phyloP scores from a whole-genome alignment of 35 echinoderm and acorn worm species.

The Chiridota heheva region DNA sequence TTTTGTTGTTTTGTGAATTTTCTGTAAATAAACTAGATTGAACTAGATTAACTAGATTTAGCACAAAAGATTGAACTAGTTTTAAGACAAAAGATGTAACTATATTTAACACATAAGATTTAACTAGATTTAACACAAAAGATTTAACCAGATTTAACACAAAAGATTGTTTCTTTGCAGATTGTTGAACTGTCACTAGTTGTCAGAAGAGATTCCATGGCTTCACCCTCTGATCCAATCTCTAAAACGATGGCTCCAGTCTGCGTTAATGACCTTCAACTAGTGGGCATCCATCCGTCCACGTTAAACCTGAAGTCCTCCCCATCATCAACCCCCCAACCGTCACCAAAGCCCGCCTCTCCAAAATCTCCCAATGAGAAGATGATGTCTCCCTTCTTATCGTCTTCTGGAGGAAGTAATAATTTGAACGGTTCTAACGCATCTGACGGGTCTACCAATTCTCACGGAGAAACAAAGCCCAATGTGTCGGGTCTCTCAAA shows the following conservation, averaged over 20 bases:
- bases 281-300: constrained; percentile 34
- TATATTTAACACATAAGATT: neutral
- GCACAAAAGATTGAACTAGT: neutral
- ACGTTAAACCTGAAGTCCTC: constrained; percentile 44
- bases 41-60: neutral
- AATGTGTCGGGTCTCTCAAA: constrained; percentile 15
- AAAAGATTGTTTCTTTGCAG: constrained; percentile 55
- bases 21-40: too few species aligned
- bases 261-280: constrained; percentile 62
- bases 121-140: neutral
- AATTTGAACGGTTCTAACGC: constrained; percentile 48
- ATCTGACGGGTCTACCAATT: constrained; percentile 66
- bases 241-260: constrained; percentile 71
- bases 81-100: neutral
- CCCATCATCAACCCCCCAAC: constrained; percentile 65
- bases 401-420: constrained; percentile 45
- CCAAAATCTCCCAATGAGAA: constrained; percentile 75
- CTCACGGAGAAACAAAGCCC: constrained; percentile 54
- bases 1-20: too few species aligned
- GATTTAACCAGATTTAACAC: neutral
- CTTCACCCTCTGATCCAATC: constrained; percentile 64
- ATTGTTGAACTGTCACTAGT: constrained; percentile 86
- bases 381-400: constrained; percentile 81
- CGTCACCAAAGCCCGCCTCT: constrained; percentile 66
- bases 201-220: constrained; percentile 69